Evolutionary conservation across 53 echinoderm and acorn worm genomes (phyloP), one percentile per base, ranked within the genome.

Genomic region (Holothuria scabra): DNA sequence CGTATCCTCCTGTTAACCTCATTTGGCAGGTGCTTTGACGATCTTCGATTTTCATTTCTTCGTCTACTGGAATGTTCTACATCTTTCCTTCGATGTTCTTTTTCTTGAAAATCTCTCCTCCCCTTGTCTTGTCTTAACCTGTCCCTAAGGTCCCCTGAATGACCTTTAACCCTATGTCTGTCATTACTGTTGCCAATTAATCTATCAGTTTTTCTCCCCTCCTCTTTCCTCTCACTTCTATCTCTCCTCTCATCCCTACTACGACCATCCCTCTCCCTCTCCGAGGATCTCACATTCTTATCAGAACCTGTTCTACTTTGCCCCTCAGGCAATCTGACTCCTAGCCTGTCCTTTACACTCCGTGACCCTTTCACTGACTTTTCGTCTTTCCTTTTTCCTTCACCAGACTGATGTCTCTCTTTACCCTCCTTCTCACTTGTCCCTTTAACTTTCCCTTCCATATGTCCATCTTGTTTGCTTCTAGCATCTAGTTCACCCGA

Each of bases 291-390:
- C 18, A 18, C 8, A 52, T 18, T 18, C 52, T 18, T 16, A 52
- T 52, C 52, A 52, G 52, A 12, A 3, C 52, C 52, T 18, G 16
- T 52, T 18, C 52, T 52, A 52, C 52, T 52, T 52, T 52, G 52
- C 18, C 18, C 52, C 5, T 72, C 78, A 23, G 28, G 22, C 19
- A 28, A 52, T 57, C 35, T 28, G 10, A 56, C 64, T 19, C 82
- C 82, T 81, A 81, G 82, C 25, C 82, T 81, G 64, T 81, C 82
- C 62, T 81, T 81, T 1, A 81, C 26, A 23, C 82, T 81, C 14
- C 65, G 33, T 18, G 16, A 44, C 22, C 44, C 14, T 46, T 72
- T 72, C 12, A 13, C 37, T 49, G 25, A 25, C 8, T 72, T 26
- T 72, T 46, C 72, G 7, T 72, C 72, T 72, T 21, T 72, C 26